A percentile compares a stretch with the other conserved stretches of the same genome.
phyloP scores from a whole-genome alignment of 2,113 vertebrate species.

The Fulica atra region DNA sequence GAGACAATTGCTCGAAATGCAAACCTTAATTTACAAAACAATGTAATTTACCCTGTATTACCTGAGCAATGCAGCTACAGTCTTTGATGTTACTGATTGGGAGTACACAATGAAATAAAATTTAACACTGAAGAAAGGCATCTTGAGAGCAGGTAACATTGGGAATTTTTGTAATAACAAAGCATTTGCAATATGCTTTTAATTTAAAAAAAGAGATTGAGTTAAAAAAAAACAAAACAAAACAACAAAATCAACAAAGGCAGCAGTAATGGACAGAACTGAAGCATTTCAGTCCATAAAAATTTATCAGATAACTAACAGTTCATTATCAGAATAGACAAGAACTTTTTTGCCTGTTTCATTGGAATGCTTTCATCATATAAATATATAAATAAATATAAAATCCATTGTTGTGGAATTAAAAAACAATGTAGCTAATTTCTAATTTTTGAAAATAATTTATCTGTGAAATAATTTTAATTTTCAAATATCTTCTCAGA shows the following conservation, averaged over 20 bases:
- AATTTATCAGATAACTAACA: neutral
- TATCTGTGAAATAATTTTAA: neutral
- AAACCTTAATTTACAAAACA: slow-evolving; percentile 70
- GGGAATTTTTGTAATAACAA: neutral
- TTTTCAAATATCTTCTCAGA: neutral
- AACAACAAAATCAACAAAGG: neutral
- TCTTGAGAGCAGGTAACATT: neutral
- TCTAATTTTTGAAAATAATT: neutral
- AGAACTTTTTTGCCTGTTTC: neutral
- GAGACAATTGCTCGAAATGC: slow-evolving; percentile 54
- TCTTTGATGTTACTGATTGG: slow-evolving; percentile 27
- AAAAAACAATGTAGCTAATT: neutral
- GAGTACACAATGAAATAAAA: slow-evolving; percentile 53
- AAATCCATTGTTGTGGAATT: neutral
- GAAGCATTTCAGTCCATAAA: neutral
- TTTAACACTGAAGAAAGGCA: neutral
- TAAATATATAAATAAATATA: neutral
- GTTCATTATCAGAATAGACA: neutral
- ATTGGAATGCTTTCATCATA: neutral
- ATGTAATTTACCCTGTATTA: neutral
- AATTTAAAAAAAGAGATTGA: neutral
- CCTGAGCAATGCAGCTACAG: neutral
- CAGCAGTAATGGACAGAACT: neutral
- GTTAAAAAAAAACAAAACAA: neutral
- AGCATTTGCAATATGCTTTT: neutral